A percentile compares a stretch with the other conserved stretches of the same genome.
phyloP scores from a whole-genome alignment of 2,113 vertebrate genomes.

The Quiscalus mexicanus region DNA sequence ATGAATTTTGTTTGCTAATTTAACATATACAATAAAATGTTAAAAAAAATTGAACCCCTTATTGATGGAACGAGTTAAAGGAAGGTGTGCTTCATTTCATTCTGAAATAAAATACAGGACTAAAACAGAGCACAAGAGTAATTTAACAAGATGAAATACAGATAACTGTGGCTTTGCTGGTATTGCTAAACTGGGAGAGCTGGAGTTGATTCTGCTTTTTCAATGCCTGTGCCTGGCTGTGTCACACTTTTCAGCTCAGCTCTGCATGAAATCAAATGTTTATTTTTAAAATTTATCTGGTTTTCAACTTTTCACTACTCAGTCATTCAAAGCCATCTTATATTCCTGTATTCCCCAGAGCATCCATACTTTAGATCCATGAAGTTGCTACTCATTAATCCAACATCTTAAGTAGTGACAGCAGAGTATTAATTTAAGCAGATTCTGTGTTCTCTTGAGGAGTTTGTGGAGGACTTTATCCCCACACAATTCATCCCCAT shows the following conservation, averaged over 20 bases:
- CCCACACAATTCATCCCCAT: rapidly evolving
- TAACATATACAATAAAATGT: not conserved
- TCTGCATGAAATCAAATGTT: not conserved
- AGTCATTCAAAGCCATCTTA: not conserved
- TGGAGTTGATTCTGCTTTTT: not conserved
- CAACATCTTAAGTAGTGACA: not conserved
- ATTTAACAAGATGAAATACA: not conserved
- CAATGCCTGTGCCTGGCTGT: not conserved
- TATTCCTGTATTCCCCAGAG: not conserved
- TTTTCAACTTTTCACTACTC: not conserved
- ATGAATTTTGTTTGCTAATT: not conserved
- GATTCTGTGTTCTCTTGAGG: not conserved
- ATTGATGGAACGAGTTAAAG: not conserved
- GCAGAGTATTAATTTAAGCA: not conserved
- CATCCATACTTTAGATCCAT: not conserved
- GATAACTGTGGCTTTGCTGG: not conserved
- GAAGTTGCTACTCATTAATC: not conserved
- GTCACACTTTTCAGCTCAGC: not conserved
- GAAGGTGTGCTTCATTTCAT: not conserved
- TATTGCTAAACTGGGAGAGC: not conserved
- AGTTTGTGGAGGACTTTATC: not conserved
- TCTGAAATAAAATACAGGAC: not conserved
- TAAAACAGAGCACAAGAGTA: not conserved
- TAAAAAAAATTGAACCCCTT: rapidly evolving
- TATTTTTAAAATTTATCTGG: not conserved